Percentiles rank a stretch among this genome's conserved stretches.
These are phyloP conservation scores for Lapara coniferarum DNA, from an alignment of 2,888 invertebrate species.

Conservation along the genomic window DNA sequence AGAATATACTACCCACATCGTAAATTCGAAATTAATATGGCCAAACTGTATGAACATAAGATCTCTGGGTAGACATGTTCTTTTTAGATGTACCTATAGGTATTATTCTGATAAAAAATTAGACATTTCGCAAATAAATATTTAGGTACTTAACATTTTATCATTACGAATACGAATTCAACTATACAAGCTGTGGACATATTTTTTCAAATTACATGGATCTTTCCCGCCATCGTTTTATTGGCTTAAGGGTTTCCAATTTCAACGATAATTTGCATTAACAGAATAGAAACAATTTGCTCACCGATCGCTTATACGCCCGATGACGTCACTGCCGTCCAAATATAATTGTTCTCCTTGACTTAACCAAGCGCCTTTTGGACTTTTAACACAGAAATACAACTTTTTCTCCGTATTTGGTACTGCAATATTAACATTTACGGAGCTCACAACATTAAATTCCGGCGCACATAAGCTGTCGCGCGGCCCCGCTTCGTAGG, in stretches of 20 bases:
- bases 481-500: slow-evolving; percentile 55
- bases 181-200: background rate
- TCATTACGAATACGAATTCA: too few species aligned
- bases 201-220: background rate
- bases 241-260: background rate
- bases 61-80: background rate
- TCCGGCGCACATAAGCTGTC: slow-evolving; percentile 50
- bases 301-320: slow-evolving; percentile 51
- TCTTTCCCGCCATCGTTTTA: background rate
- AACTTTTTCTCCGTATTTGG: slow-evolving; percentile 51
- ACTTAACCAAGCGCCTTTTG: slow-evolving; percentile 65
- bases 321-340: slow-evolving; percentile 74
- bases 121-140: slow-evolving; percentile 9
- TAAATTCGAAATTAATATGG: background rate
- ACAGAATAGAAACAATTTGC: slow-evolving; percentile 38
- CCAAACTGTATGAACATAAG: background rate
- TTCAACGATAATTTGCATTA: background rate
- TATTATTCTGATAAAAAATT: background rate
- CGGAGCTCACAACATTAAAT: slow-evolving; percentile 46
- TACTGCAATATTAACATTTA: slow-evolving; percentile 53
- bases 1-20: slow-evolving; percentile 17
- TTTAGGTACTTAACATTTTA: background rate
- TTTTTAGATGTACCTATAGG: background rate
- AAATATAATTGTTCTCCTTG: slow-evolving; percentile 71
- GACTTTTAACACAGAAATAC: slow-evolving; percentile 68